Base-by-base conservation (phyloP, 2,888 invertebrate species). In the Rhingia rostrata region DNA sequence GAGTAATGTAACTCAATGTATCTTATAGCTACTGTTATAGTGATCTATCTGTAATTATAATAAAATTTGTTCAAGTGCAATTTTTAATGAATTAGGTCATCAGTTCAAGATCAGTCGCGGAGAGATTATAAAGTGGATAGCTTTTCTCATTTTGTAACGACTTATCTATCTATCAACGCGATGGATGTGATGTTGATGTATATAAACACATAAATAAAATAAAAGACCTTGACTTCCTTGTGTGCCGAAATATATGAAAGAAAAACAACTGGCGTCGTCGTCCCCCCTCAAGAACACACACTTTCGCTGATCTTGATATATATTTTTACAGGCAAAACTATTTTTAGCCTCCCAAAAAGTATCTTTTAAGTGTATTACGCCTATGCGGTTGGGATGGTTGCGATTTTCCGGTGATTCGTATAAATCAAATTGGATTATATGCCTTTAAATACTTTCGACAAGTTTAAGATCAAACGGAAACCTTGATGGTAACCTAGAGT, bases 251-350 rank as follows among this genome's bases (percentile, higher is more conserved):
- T 22, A 22, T 22, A 22, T 22, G 22, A 22, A 22, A 51, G 22
- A 63, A 74, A 58, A 45, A 37, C 12, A 60, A 43, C 60, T 54
- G 53, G 43, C 66, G 43, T 53, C 75, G 33, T 37, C 47, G 60
- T 14, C 56, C 70, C 35, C 43, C 35, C 45, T 56, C 56, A 63
- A 79, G 66, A 58, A 47, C 22, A 74, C 22, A 74, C 73, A 84
- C 80, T 80, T 80, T 84, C 80, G 79, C 53, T 70, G 84, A 84
- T 80, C 74, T 84, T 84, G 74, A 74, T 74, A 53, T 54, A 67
- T 61, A 43, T 56, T 32, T 54, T 58, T 39, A 61, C 60, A 41
- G 54, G 58, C 30, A 41, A 64, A n/a, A 47, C 12, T 82, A 82
- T 66, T 70, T 82, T 77, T 82, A 72, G 82, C 35, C 35, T 22